Evolutionary conservation across 2,888 invertebrate species (phyloP).

Genomic region (Ashinkailepas kermadecensis): DNA sequence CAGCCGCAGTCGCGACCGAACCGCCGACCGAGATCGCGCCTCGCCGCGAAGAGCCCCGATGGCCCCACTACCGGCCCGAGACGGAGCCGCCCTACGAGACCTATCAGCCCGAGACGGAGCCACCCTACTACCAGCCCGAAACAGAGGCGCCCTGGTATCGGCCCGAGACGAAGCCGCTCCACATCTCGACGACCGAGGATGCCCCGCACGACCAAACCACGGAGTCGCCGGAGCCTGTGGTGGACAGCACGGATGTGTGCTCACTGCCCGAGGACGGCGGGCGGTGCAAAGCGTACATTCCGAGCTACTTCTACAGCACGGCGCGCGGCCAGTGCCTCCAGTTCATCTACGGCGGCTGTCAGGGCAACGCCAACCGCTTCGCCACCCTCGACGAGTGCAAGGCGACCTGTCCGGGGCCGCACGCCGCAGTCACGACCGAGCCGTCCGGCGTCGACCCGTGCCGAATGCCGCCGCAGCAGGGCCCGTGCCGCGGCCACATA

Average conservation of each 20-base stretch:
- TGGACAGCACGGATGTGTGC: conserved; percentile 31
- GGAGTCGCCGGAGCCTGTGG: conserved; percentile 21
- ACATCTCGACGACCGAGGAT: background rate
- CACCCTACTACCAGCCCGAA: background rate
- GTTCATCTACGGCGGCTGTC: conserved; percentile 39
- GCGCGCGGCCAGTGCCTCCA: conserved; percentile 36
- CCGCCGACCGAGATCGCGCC: too few relatives aligned
- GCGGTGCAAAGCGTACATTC: conserved; percentile 34
- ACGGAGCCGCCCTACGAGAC: conserved; percentile 2
- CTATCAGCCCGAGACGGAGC: conserved; percentile 7
- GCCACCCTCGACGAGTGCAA: conserved; percentile 35
- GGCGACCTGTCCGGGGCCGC: conserved; percentile 29
- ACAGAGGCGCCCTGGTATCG: background rate
- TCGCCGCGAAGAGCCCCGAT: background rate
- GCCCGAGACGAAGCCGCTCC: background rate
- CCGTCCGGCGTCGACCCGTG: background rate
- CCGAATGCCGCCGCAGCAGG: background rate
- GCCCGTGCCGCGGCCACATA: background rate
- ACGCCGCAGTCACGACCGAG: too few relatives aligned
- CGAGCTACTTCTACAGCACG: conserved; percentile 36
- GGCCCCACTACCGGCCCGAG: background rate
- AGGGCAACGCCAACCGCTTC: conserved; percentile 38
- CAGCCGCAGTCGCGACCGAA: too few relatives aligned
- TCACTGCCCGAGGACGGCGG: conserved; percentile 34
- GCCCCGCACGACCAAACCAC: background rate